Percentiles rank a stretch among this genome's conserved stretches.
Conservation (phyloP, 2,797 vertebrate genomes). For the Anabacerthia variegaticeps region DNA sequence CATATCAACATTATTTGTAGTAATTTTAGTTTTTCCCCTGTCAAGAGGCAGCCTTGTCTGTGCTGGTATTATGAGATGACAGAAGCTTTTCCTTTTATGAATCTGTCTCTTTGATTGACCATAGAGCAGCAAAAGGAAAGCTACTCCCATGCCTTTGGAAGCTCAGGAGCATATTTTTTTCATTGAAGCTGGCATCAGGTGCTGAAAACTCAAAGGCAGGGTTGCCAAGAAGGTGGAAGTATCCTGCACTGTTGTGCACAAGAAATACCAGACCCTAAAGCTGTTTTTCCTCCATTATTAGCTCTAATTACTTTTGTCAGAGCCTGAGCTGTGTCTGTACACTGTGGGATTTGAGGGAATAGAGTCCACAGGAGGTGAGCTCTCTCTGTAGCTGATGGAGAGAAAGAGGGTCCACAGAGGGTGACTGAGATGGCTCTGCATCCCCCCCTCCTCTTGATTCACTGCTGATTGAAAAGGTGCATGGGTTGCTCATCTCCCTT, state of each 20-base stretch:
- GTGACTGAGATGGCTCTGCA: background rate
- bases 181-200: conserved; percentile 24
- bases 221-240: background rate
- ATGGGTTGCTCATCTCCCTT: background rate
- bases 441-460: background rate
- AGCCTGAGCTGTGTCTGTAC: background rate
- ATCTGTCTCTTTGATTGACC: background rate
- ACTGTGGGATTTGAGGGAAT: background rate
- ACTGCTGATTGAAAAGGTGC: background rate
- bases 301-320: background rate
- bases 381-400: background rate
- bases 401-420: background rate
- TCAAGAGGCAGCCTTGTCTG: background rate
- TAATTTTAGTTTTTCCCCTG: background rate
- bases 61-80: background rate
- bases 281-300: background rate
- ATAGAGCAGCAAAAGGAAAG: background rate
- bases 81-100: conserved; percentile 24
- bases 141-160: background rate
- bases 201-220: background rate
- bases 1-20: background rate
- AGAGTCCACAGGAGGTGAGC: background rate
- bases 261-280: background rate
- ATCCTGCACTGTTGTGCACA: background rate
- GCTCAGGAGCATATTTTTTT: background rate